Base-by-base conservation (phyloP, 2,888 invertebrate genomes). In the Saturnia japonica region DNA sequence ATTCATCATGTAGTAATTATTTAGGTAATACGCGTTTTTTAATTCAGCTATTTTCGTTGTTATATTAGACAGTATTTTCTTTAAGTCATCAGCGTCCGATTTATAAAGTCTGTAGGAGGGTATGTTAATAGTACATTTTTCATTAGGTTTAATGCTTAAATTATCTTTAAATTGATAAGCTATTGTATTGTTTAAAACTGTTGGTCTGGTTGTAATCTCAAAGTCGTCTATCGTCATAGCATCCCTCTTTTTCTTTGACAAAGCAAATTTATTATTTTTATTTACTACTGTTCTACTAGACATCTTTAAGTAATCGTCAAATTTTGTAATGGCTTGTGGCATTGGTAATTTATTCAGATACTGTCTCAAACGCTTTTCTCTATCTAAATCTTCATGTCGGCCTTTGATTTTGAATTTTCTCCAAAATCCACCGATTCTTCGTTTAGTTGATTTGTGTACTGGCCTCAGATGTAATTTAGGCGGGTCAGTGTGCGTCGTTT, bases 361-460 rank as follows among this genome's bases (percentile, higher is more conserved):
- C 28, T 47, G 66, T 47, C 68, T 76, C 54, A 51, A 22, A 71
- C 72, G 71, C 73, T 72, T 60, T 42, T 69, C 19, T 57, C 69
- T 70, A 66, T 68, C 47, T 34, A 25, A 71, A 72, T 73, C 25
- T 34, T 60, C 73, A 34, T 75, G 72, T 57, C 72, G 75, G 0
- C 72, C 69, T 75, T 79, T 82, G 14, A 72, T 75, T 72, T 73
- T 74, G 19, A 79, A 70, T 71, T 76, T 83, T 19, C 72, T 77
- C 84, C 84, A 84, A 57, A 83, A 79, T 8, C 72, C 67, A 7
- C 71, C 73, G 28, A 70, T 54, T 75, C 68, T 72, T 71, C 68
- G 68, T 54, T 76, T 77, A 2, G 71, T 67, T 22, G 77, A 71
- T 68, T 74, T 76, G 16, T 72, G 69, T 67, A 25, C 74, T 75